Percentiles rank a stretch among this genome's conserved stretches.
phyloP scores from a whole-genome alignment of 1,140 invertebrate genomes.

The Thaumatotibia leucotreta region DNA sequence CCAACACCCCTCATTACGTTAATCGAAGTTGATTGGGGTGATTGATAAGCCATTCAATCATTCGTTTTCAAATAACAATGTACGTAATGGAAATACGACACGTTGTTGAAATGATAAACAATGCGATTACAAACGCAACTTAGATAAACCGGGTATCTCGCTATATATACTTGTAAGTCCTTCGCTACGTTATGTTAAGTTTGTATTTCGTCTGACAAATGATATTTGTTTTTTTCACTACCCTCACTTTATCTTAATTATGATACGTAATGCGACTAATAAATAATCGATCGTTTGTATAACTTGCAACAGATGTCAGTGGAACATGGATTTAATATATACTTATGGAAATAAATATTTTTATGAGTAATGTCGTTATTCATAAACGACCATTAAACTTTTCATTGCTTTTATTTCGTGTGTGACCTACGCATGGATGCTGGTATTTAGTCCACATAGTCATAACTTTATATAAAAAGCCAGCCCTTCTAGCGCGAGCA shows the following conservation, averaged over 20 bases:
- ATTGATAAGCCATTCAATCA: neutral
- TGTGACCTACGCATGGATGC: no score
- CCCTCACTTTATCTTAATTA: neutral
- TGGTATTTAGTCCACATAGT: no score
- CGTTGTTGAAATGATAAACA: neutral
- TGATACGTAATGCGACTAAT: neutral
- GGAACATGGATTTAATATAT: neutral
- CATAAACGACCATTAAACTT: no score
- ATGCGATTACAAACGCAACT: neutral
- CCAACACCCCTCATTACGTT: neutral
- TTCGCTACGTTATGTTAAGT: neutral
- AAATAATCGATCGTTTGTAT: neutral
- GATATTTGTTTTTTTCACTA: neutral
- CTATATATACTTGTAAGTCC: neutral
- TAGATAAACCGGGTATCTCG: neutral
- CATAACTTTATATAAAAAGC: no score
- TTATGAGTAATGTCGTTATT: no score
- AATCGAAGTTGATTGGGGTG: neutral
- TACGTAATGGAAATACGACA: neutral
- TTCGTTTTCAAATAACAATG: neutral
- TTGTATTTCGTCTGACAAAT: neutral
- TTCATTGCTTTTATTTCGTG: no score
- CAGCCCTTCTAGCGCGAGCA: no score
- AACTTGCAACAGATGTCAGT: neutral
- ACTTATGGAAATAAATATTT: no score